phyloP scores from a whole-genome alignment of 1,140 invertebrate species.

The Drosophila malerkotliana region DNA sequence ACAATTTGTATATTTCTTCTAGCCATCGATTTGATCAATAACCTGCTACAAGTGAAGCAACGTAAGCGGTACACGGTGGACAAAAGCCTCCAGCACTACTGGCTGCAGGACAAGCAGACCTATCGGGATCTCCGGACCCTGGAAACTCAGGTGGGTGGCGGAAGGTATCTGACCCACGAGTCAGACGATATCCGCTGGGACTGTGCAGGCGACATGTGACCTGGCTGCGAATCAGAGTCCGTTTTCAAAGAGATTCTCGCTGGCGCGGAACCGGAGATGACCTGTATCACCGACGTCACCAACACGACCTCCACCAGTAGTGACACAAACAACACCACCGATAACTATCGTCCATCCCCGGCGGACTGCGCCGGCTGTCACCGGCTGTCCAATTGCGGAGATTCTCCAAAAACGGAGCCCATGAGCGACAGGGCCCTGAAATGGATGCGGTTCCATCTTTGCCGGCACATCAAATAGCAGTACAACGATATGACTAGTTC shows the following conservation, averaged over 20 bases:
- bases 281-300: constrained; percentile 9
- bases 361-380: constrained; percentile 68
- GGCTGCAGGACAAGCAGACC: constrained; percentile 98
- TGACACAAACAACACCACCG: constrained; percentile 29
- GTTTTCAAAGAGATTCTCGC: not conserved
- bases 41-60: constrained; percentile 99
- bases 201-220: constrained; percentile 83
- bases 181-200: constrained; percentile 97
- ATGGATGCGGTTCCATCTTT: constrained; percentile 81
- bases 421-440: constrained; percentile 80
- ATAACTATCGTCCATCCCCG: constrained; percentile 53
- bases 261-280: not conserved
- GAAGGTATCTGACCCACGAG: constrained; percentile 97
- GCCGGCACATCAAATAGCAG: constrained; percentile 79
- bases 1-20: constrained; percentile 26
- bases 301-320: constrained; percentile 10
- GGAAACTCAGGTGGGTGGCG: constrained; percentile 91
- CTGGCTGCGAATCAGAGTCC: constrained; percentile 35
- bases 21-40: constrained; percentile 99
- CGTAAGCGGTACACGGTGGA: constrained; percentile 98
- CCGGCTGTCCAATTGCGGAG: constrained; percentile 57
- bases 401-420: constrained; percentile 74
- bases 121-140: constrained; percentile 97
- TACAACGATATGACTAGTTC: constrained; percentile 26
- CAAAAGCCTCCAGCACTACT: constrained; percentile 96